Base-by-base conservation (phyloP, 1,140 invertebrate genomes). In the Ceratina calcarata region DNA sequence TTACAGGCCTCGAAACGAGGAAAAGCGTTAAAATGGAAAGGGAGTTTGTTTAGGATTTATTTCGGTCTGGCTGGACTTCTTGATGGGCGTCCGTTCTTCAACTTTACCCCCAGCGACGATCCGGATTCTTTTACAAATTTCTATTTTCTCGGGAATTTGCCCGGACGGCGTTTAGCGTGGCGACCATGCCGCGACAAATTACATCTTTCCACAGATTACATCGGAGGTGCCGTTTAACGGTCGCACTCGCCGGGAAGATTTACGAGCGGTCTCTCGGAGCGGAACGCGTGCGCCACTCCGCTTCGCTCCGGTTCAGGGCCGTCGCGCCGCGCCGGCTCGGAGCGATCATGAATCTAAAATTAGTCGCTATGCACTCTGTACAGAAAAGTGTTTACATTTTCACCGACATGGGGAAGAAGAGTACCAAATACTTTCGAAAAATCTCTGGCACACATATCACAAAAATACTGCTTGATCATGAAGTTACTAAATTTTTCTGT, bases 331-430 rank as follows among this genome's bases (percentile, higher is more conserved):
- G 12, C 20, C 16, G 37, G 22, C 61, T 49, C 60, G 37, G 51
- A 53, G 61, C 68, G 74, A 78, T 81, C 74, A 81, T 77, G 70
- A 82, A 73, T 78, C 75, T 70, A 73, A 74, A 65, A 73, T 66
- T 82, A 73, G 66, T 72, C 51, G 55, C 18, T 4, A n/a, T 24
- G 20, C 53, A 45, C 37, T 45, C 37, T 45, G 6, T 57, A 60
- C 27, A 70, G 71, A 60, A 74, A 74, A 73, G 69, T 70, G 72
- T 72, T 76, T 81, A 51, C 67, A 64, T 76, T 78, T 78, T 57
- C 67, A 70, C 70, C 8, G 20, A 6, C 1, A 13, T 18, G 20
- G 18, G 24, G 64, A 76, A 83, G 73, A 83, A 80, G 74, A 82
- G 81, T 77, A 80, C 57, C 55, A 81, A 81, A 68, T 45, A 78